Evolutionary conservation across 1,140 invertebrate species (phyloP), one percentile per base, ranked within the genome.

Genomic region (Bombus confusus): DNA sequence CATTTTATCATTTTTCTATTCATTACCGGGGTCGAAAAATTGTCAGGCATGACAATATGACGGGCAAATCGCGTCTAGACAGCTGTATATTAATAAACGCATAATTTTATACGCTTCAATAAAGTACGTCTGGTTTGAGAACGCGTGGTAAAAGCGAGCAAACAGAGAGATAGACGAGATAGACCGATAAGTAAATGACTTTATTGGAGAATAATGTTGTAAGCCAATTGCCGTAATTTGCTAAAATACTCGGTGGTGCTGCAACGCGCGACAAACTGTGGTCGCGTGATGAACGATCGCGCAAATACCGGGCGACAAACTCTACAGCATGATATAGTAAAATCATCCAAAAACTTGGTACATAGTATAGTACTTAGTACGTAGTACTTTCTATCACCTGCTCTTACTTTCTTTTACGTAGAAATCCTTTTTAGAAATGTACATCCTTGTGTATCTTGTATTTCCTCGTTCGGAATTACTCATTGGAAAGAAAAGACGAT

Each of bases 101-200:
- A 22, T 52, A 39, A 57, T 25, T 76, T 59, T 39, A 76, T 37
- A 43, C 47, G 25, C 47, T 76, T 59, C 47, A 76, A n/a, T 59
- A 39, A 64, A 86, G 25, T 41, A 76, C 52, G 47, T 77, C 41
- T 76, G 57, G 59, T 87, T 83, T 39, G 68, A 25, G 78, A 69
- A 74, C 64, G 82, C 39, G 41, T 18, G 76, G 52, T 47, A 59
- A 88, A 83, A 74, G 64, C 72, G 73, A 41, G 8, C 59, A n/a
- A 57, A 74, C 86, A 69, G 62, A 71, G 66, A 87, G 75, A 83
- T 74, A 72, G 68, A 76, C 39, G 37, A n/a, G 37, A 81, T 43
- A 59, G 37, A 12, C 47, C 39, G 80, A 86, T 86, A 83, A 77
- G 73, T 83, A 86, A 86, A 86, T 86, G 80, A 72, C 80, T 86